A percentile compares a stretch with the other conserved stretches of the same genome.
Evolutionary conservation across 2,888 invertebrate species (phyloP).

Genomic region (Patella depressa): DNA sequence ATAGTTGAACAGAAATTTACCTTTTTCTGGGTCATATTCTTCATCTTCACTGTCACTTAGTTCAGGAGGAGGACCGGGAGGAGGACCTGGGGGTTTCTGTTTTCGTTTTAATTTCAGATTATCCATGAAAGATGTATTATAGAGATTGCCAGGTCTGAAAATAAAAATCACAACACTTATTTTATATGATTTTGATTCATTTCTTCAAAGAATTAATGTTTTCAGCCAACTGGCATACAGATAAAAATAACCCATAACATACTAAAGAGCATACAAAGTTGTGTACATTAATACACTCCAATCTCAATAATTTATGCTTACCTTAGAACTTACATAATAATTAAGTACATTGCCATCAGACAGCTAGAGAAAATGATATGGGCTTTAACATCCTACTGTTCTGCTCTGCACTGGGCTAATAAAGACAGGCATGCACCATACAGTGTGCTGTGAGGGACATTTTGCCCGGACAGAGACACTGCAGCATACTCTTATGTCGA

Average conservation of each 20-base stretch:
- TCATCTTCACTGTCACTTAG: constrained; percentile 70
- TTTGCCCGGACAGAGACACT: no score
- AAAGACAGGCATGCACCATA: no score
- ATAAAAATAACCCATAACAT: no score
- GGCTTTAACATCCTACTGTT: no score
- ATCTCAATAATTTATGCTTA: neutral
- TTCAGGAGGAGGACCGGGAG: constrained; percentile 69
- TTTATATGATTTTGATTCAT: neutral
- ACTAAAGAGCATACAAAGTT: no score
- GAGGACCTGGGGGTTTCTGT: constrained; percentile 67
- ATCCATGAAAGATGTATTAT: constrained; percentile 8
- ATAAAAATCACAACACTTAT: neutral
- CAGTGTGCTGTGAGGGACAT: no score
- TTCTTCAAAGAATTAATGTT: no score
- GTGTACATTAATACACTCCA: no score
- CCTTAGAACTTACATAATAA: no score
- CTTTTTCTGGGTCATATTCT: constrained; percentile 61
- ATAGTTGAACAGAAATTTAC: constrained; percentile 29
- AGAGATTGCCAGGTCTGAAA: constrained; percentile 20
- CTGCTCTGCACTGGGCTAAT: no score
- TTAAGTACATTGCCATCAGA: neutral
- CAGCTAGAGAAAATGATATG: neutral
- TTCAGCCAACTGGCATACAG: no score
- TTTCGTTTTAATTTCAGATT: constrained; percentile 33
- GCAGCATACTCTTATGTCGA: no score